A percentile compares a stretch with the other conserved stretches of the same genome.
Conservation (phyloP, 2,113 vertebrate species). For the Carettochelys insculpta region DNA sequence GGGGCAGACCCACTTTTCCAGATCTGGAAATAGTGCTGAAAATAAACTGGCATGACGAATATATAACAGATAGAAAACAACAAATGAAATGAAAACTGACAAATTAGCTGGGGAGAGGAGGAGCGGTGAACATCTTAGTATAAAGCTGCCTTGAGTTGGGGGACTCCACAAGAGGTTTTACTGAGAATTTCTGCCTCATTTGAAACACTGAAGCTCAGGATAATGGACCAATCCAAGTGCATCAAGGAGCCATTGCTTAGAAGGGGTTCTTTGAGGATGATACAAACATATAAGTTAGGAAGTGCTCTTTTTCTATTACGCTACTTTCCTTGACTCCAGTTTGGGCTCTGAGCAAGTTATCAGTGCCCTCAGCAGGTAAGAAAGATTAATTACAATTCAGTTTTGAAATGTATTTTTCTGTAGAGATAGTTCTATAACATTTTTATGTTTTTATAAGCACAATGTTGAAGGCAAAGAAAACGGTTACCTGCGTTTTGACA, state of each 20-base stretch:
- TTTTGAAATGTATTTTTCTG: neutral
- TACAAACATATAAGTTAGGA: neutral
- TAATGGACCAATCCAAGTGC: neutral
- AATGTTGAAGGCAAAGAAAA: neutral
- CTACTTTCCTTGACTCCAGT: fast-evolving
- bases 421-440: neutral
- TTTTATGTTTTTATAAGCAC: neutral
- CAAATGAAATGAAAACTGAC: too few species aligned
- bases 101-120: too few species aligned
- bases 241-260: neutral
- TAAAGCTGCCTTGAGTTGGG: neutral
- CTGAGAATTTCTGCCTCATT: neutral
- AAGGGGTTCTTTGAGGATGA: neutral
- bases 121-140: neutral
- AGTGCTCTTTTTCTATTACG: neutral
- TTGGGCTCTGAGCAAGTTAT: neutral
- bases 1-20: too few species aligned
- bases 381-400: neutral
- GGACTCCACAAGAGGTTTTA: neutral
- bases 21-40: too few species aligned
- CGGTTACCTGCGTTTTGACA: too few species aligned
- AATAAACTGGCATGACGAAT: too few species aligned
- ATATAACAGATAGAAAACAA: too few species aligned
- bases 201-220: neutral
- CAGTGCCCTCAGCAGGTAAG: neutral